Conservation (phyloP, 2,888 invertebrate species). For the Limnephilus auricula region DNA sequence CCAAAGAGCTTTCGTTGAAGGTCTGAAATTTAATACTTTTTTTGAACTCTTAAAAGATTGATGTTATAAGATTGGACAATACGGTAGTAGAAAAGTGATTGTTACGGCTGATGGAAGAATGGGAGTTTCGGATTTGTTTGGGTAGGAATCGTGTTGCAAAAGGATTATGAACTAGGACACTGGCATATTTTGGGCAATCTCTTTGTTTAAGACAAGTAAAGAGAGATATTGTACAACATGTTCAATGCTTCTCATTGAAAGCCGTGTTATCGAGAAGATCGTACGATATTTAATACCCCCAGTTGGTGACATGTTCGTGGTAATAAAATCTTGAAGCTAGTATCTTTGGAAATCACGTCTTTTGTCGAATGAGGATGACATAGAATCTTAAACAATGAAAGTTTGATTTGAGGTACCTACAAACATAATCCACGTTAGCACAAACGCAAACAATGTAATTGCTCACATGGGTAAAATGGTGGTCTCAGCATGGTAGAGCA, state of each 20-base stretch:
- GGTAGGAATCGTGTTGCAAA: conserved; percentile 44
- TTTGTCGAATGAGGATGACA: background rate
- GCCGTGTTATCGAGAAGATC: background rate
- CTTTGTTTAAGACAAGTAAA: background rate
- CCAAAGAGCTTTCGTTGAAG: background rate
- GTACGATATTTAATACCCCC: background rate
- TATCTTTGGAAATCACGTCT: background rate
- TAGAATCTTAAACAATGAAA: background rate
- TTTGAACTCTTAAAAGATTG: background rate
- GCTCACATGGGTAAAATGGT: background rate
- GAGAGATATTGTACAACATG: background rate
- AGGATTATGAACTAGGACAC: conserved; percentile 36
- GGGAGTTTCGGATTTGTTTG: conserved; percentile 35
- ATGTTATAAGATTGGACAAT: conserved; percentile 28
- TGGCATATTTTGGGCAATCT: conserved; percentile 6
- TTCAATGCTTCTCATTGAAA: background rate
- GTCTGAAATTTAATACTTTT: background rate
- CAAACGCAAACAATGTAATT: background rate
- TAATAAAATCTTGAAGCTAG: background rate
- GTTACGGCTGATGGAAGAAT: conserved; percentile 27
- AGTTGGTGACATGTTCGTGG: background rate
- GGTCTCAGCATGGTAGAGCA: background rate
- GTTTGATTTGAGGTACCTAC: background rate
- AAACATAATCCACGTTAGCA: background rate
- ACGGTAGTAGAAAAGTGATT: conserved; percentile 39